Base-by-base conservation (phyloP, 2,113 vertebrate species). In the rat (Rattus norvegicus) region DNA sequence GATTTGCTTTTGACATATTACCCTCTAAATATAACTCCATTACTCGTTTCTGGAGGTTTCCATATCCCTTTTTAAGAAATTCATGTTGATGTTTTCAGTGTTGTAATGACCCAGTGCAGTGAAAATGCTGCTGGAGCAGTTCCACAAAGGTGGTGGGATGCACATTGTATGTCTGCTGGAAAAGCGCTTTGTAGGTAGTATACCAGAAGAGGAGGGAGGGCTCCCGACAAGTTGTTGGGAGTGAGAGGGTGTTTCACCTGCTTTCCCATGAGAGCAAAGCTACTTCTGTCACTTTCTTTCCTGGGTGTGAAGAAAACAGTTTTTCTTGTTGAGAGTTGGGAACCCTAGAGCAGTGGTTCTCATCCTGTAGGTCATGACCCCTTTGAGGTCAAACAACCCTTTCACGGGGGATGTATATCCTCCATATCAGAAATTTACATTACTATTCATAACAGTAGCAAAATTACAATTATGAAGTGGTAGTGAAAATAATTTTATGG, bases 21-120 rank as follows among this genome's bases (percentile, higher is more conserved):
- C 76, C n/a, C 95, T 95, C 89, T 91, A 43, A 72, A 83, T 39
- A 83, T 16, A 43, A 63, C 30, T 90, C 81, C 10, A 36, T 30
- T 33, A 81, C 93, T 93, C 24, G 52, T 75, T 73, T 88, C 67
- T 73, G 52, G 11, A 43, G 67, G 36, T 47, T 96, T 96, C 43
- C 24, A 0, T 61, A 77, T 95, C 52, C 19, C 39, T 76, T 85
- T 79, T 73, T 7, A 39, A 93, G 63, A 59, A 59, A 22, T 59
- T 1, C 14, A 13, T 90, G 61, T 92, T 39, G 0, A 0, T 87
- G 65, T 79, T 61, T 95, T 83, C 17, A 1, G n/a, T 65, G 4
- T 90, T 73, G 80, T 87, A 96, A 72, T 89, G 63, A 49, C 69
- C 52, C 59, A 67, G 6, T 61, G 4, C 0, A 67, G 73, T 36